Evolutionary conservation across 2,113 vertebrate genomes (phyloP), one percentile per base, ranked within the genome.

Genomic region (Hippocampus zosterae): DNA sequence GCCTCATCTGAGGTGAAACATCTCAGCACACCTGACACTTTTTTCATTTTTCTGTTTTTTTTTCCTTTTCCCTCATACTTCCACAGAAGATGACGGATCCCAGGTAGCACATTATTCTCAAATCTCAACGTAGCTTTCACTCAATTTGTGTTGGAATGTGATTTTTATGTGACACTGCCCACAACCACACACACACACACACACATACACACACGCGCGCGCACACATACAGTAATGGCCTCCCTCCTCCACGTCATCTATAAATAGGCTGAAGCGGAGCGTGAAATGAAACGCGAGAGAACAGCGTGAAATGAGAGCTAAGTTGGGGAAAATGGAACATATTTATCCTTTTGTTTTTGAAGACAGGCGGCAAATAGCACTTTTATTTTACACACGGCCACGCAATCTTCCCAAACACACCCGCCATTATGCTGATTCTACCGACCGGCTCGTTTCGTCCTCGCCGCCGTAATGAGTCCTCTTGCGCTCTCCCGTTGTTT

Each of bases 251-350:
- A 61, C 82, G 84, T 85, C 83, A 75, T 86, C 84, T 81, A 89
- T 86, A 90, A 91, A 90, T 86, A 90, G 83, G 75, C 77, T 84
- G 87, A 87, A 88, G 81, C 83, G 12, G 85, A 91, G 85, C 84
- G 85, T 91, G 88, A 91, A 91, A 91, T 89, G 82, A 88, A 88
- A 89, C 85, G 81, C 75, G 83, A 71, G 79, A 78, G 74, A 85
- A 78, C 80, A 70, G 81, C 87, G 75, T 89, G 85, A 89, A 88
- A 90, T 83, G 79, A 74, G 79, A 84, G 74, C 59, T 79, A 90
- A 88, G 81, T 81, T 78, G 79, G 75, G 70, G 64, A 60, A 90
- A 89, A 86, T 83, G 73, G 85, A 86, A 65, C 77, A 80, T 81
- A 84, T 84, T 87, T 85, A 83, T 88, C 69, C 81, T 74, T 87